Evolutionary conservation across 2,113 vertebrate species (phyloP), one percentile per base, ranked within the genome.

Genomic region (Pycnonotus jocosus): DNA sequence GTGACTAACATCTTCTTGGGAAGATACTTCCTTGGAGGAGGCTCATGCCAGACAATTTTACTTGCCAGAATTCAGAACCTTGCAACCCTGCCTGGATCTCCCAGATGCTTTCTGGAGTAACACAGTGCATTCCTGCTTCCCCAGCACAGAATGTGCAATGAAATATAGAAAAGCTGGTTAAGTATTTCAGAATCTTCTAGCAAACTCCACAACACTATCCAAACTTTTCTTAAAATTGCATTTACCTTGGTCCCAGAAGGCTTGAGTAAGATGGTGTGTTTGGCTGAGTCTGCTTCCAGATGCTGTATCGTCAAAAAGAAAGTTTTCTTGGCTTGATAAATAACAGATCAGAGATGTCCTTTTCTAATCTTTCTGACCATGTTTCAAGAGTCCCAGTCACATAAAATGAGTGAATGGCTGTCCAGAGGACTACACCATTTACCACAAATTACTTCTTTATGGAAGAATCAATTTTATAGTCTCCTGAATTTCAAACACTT

Each of bases 391-490:
- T 86, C 91, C 53, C 50, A 68, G 37, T n/a, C 81, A 72, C 47
- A 91, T 89, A 97, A 95, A 92, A 94, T 28, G 40, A 94, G 76
- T 18, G 69, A 97, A 93, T 62, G 40, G 78, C 65, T 88, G 69
- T 62, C 90, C 91, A 95, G 92, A 97, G 94, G 91, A 94, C 86
- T 82, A 95, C 87, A 71, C 68, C 79, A 76, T 95, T 96, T 95
- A 96, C 93, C 61, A 96, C 96, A 95, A 93, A 97, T 95, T 92
- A 95, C 74, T 83, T 92, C 89, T 96, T 96, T 96, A 97, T 95
- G 86, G 94, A 89, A 97, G 95, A 98, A 97, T 96, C 96, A 95
- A 96, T 97, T 89, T 90, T 84, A 95, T 31, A 82, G 84, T 86
- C 81, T 72, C 90, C 85, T 88, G 68, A 79, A 95, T 96, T 95